Evolutionary conservation across 2,888 invertebrate genomes (phyloP), one percentile per base, ranked within the genome.

Genomic region (Galeopsomyia nigrocyanea): DNA sequence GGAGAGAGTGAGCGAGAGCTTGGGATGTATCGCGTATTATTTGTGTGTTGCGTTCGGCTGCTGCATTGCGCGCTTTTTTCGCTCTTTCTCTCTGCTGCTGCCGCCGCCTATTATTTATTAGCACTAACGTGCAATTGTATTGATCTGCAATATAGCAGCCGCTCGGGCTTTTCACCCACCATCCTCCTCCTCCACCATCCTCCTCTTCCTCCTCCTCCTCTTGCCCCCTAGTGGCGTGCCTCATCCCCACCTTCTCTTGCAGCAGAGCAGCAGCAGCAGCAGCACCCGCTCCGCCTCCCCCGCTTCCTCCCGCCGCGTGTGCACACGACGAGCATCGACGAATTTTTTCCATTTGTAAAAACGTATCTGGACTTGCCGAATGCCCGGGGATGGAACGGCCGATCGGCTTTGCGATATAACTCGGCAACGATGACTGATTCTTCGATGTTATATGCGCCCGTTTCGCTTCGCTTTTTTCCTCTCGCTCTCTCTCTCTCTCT

Each of bases 81-180:
- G 74, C 67, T 62, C 65, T 39, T 39, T 39, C 39, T 39, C 7
- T 1, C 53, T 19, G 53, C 17, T 83, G 84, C 84, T 84, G 83
- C 85, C 84, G 82, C 85, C 84, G 86, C 84, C 86, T 86, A 86
- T 86, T 85, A 86, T 86, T 86, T 86, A 86, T 86, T 86, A 86
- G 86, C 86, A 86, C 86, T 86, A 86, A 86, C 86, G 85, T 85
- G 85, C 86, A 86, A 86, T 86, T 86, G 86, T 86, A 86, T 86
- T 86, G 86, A 86, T 86, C 86, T 85, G 86, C 86, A 82, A 85
- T 85, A 85, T 84, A 84, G 82, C 85, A 83, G 80, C 82, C 77
- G 77, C 64, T 73, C 67, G 68, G 75, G 70, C 73, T 75, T 75
- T 73, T 76, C 78, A 76, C 65, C 78, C n/a, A n/a, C n/a, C n/a